Evolutionary conservation across 1,140 invertebrate genomes (phyloP).

Genomic region (Trinorchestia longiramus): DNA sequence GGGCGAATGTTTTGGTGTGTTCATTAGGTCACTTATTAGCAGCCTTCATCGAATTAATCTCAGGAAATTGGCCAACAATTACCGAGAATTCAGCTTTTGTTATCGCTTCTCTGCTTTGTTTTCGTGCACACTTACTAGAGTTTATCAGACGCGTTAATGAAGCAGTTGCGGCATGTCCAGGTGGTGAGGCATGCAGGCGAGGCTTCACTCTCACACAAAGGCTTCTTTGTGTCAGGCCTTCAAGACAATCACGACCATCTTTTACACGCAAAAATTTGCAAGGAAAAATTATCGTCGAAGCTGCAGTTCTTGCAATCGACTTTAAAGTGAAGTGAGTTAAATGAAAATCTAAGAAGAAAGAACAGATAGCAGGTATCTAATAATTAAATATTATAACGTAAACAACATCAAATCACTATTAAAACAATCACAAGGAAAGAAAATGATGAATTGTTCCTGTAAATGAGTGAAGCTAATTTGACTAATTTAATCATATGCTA

Average conservation of each 20-base stretch:
- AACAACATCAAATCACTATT: not conserved
- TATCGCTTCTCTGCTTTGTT: not conserved
- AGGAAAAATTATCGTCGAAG: not conserved
- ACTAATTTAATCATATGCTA: too few species aligned
- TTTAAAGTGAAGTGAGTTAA: not conserved
- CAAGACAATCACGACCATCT: not conserved
- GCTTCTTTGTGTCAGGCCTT: not conserved
- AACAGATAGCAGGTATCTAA: not conserved
- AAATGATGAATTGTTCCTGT: not conserved
- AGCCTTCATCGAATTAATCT: constrained; percentile 25
- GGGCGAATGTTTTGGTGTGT: constrained; percentile 26
- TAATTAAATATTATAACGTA: not conserved
- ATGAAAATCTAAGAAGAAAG: not conserved
- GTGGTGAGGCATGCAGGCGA: not conserved
- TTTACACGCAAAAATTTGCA: not conserved
- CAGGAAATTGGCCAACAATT: constrained; percentile 13
- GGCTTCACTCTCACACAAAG: not conserved
- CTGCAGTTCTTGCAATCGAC: not conserved
- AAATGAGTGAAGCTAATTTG: not conserved
- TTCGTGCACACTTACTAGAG: not conserved
- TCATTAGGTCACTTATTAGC: constrained; percentile 29
- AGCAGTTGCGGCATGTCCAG: not conserved
- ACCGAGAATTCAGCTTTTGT: not conserved
- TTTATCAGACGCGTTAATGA: not conserved
- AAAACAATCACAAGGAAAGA: not conserved